A percentile compares a stretch with the other conserved stretches of the same genome.
These are phyloP conservation scores for Brachylomia viminalis DNA, from an alignment of 2,888 invertebrate species.

Conservation along the genomic window DNA sequence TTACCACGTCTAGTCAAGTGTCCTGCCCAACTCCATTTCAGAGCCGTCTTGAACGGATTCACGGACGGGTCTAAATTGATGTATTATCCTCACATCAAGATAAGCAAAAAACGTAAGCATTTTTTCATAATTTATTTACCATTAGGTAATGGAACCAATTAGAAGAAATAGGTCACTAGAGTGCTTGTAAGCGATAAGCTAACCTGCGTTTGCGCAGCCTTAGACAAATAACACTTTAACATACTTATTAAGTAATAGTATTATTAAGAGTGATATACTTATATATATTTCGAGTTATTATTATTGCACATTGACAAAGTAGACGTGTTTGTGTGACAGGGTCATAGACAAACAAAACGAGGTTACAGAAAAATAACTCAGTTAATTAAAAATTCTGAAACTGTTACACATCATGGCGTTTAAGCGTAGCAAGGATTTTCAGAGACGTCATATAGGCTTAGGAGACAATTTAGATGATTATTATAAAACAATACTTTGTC, in stretches of 20 bases:
- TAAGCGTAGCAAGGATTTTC: not conserved
- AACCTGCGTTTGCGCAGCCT: conserved; percentile 48
- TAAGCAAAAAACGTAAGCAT: not conserved
- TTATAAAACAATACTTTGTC: not conserved
- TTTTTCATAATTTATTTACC: conserved; percentile 8
- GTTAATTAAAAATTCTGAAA: not conserved
- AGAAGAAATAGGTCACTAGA: conserved; percentile 60
- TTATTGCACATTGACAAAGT: conserved; percentile 14
- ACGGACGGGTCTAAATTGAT: too few species aligned
- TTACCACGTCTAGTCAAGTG: too few species aligned
- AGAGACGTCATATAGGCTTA: not conserved
- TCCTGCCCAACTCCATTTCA: too few species aligned
- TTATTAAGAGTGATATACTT: conserved; percentile 1
- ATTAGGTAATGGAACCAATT: conserved; percentile 42
- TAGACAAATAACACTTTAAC: conserved; percentile 47
- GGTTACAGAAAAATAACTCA: not conserved
- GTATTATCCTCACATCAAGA: too few species aligned
- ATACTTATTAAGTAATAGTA: conserved; percentile 12
- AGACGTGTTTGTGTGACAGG: conserved; percentile 16
- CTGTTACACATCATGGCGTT: not conserved
- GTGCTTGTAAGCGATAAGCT: conserved; percentile 48
- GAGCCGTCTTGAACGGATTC: too few species aligned
- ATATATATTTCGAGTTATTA: conserved; percentile 23
- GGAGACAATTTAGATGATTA: not conserved
- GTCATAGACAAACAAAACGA: conserved; percentile 16